Evolutionary conservation across 2,888 invertebrate genomes (phyloP).

Genomic region (Sphaeridia pumilis): DNA sequence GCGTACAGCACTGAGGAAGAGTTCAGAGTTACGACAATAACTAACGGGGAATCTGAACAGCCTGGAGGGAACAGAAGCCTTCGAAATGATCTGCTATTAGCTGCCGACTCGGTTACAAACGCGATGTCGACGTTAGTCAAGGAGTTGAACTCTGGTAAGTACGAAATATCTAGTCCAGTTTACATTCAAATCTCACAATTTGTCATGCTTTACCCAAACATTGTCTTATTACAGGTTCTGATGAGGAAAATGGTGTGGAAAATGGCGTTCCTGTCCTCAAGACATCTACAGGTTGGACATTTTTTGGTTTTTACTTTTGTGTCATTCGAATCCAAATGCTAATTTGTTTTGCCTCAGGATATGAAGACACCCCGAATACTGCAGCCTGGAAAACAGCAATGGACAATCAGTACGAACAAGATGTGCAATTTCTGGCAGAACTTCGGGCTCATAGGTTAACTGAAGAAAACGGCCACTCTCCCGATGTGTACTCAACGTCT

Average conservation of each 20-base stretch:
- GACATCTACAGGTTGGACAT: background rate
- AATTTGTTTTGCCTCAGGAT: slow-evolving; percentile 7
- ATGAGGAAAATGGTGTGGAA: slow-evolving; percentile 29
- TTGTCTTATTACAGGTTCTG: slow-evolving; percentile 17
- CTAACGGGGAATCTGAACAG: slow-evolving; percentile 33
- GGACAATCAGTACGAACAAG: slow-evolving; percentile 49
- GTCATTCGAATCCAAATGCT: background rate
- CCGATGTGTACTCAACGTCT: too few relatives aligned
- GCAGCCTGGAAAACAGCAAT: slow-evolving; percentile 47
- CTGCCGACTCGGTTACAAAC: slow-evolving; percentile 94
- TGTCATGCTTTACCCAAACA: background rate
- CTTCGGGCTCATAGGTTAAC: slow-evolving; percentile 44
- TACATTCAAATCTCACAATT: background rate
- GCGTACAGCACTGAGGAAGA: slow-evolving; percentile 31
- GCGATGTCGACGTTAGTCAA: slow-evolving; percentile 95
- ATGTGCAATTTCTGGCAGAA: slow-evolving; percentile 49
- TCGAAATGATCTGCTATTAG: slow-evolving; percentile 77
- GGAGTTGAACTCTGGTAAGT: slow-evolving; percentile 71
- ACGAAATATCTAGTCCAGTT: too few relatives aligned
- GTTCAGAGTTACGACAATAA: slow-evolving; percentile 12
- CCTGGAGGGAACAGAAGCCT: slow-evolving; percentile 48
- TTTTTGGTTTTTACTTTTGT: background rate
- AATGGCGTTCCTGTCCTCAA: slow-evolving; percentile 16
- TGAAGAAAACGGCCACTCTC: slow-evolving; percentile 23
- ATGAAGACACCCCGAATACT: slow-evolving; percentile 29